Evolutionary conservation across 2,888 invertebrate genomes (phyloP), one percentile per base, ranked within the genome.

Genomic region (Epistrophe eligans): DNA sequence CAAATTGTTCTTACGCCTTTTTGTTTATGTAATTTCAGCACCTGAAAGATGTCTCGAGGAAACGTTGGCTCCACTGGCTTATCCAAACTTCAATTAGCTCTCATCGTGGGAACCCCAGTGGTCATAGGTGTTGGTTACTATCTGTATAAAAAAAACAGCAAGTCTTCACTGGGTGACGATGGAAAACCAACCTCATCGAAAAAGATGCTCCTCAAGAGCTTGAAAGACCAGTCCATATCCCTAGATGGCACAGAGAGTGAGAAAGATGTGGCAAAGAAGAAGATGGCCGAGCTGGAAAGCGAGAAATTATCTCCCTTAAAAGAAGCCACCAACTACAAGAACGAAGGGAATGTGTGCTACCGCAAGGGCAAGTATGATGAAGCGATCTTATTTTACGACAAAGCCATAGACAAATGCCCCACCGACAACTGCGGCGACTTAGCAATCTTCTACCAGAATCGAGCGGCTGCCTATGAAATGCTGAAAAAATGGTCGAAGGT

Each of bases 381-480:
- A 92, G 99, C 99, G 15, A 97, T 99, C 82, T 93, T 94, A 43
- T 95, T 96, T 90, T 99, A 99, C 92, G 97, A 97, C 90, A 96
- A 97, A 93, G 99, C 99, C 1, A 99, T 99, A 73, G 97, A 98
- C 89, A 94, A 96, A 43, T 98, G 98, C 90, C 97, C 97, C 0
- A 93, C 94, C 87, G 95, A 96, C 77, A 95, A 96, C 89, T 94
- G 94, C 35, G 94, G 94, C 0, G 97, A 97, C 89, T 93, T 98
- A 76, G 96, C 99, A 0, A 98, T 97, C 17, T 98, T 97, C 93
- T 98, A 98, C 92, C 99, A 99, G 92, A 99, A 99, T 92, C 95
- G 98, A 90, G 99, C 99, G 13, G 99, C 99, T 17, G 97, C 98
- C 57, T 97, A 98, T 92, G 99, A 99, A 92, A 97, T 98, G 92